Base-by-base conservation (phyloP, 1,140 invertebrate species). In the Pseudomyrmex cubaensis region DNA sequence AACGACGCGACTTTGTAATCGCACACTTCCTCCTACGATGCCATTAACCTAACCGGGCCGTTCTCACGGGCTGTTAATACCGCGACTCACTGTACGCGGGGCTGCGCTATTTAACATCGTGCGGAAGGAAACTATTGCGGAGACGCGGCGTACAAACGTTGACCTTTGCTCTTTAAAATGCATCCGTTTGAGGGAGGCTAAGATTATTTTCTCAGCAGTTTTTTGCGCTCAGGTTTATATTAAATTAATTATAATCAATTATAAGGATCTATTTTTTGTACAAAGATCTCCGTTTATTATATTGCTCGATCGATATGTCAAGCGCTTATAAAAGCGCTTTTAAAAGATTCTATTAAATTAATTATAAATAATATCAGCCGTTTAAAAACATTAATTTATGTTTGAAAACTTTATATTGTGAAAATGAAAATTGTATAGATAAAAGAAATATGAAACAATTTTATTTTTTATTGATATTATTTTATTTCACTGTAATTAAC, bases 21-120 rank as follows among this genome's bases (percentile, higher is more conserved):
- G 84, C 80, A 73, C 80, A 82, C 83, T 91, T 91, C 90, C 90
- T 90, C 80, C 84, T 62, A 54, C 73, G 84, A 72, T 83, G 84
- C 82, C 90, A 87, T 91, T 91, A 90, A 90, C 85, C 84, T 54
- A 82, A 90, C 85, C 87, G 86, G 67, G 69, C 69, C 76, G 90
- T 92, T 92, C 91, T 91, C 91, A 92, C 90, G 87, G 87, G 84
- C 86, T 80, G 88, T 92, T 90, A 90, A 91, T 90, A 93, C 90
- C 90, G 90, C 92, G 85, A 90, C 90, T 92, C 90, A 89, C 90
- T 86, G 78, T 84, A 86, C 80, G 56, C 85, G 85, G 82, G 77
- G 83, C 84, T 74, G 80, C 76, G 80, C 73, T 90, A 85, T 85
- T 86, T 75, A 85, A 73, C 85, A 67, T 56, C 62, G 82, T 69